Percentiles rank a stretch among this genome's conserved stretches.
Evolutionary conservation across 2,797 vertebrate genomes (phyloP).

Genomic region (Rhadinocentrus ornatus): DNA sequence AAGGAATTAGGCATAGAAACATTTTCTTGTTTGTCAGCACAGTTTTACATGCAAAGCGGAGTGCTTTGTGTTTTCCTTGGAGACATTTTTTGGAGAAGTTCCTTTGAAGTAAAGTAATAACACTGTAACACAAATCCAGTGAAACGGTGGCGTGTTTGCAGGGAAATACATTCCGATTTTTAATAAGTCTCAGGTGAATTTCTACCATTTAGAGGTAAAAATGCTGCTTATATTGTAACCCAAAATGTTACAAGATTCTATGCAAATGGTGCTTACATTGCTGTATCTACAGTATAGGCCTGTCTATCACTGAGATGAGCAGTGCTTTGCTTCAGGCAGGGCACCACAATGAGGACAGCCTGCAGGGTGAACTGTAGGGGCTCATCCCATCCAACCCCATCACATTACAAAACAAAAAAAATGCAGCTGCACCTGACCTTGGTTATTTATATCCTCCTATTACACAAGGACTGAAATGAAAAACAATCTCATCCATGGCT

Average conservation of each 20-base stretch:
- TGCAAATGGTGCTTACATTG: background rate
- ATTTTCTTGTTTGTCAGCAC: constrained; percentile 39
- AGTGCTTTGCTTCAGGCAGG: background rate
- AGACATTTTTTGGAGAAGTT: background rate
- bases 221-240: background rate
- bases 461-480: constrained; percentile 1
- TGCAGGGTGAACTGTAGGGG: constrained; percentile 4
- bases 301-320: constrained; percentile 7
- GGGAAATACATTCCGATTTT: constrained; percentile 1
- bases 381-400: constrained; percentile 28
- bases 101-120: constrained; percentile 46
- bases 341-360: background rate
- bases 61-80: constrained; percentile 18
- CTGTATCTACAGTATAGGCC: background rate
- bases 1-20: constrained; percentile 34
- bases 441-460: constrained; percentile 32
- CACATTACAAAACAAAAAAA: constrained; percentile 16
- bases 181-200: constrained; percentile 17
- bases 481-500: constrained; percentile 22
- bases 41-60: constrained; percentile 31
- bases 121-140: constrained; percentile 26
- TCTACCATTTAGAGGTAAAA: constrained; percentile 5
- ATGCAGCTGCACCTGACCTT: constrained; percentile 25
- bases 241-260: background rate
- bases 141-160: constrained; percentile 6